Percentiles rank a stretch among this genome's conserved stretches.
phyloP scores from a whole-genome alignment of 2,113 vertebrate genomes.

The Loxodonta africana region DNA sequence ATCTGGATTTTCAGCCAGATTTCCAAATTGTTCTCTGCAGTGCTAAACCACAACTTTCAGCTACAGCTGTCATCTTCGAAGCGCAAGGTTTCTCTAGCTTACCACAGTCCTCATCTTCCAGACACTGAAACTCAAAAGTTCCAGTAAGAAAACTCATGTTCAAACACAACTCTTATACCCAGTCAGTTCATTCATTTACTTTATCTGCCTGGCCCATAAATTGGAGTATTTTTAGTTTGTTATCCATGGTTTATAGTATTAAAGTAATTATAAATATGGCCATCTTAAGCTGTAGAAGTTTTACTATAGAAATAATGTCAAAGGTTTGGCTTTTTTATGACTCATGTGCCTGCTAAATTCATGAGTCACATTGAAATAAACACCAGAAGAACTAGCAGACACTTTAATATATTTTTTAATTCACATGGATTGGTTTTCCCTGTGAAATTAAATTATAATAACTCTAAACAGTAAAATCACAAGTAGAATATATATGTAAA shows the following conservation, averaged over 20 bases:
- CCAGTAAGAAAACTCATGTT: neutral
- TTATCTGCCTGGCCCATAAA: neutral
- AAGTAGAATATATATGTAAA: neutral
- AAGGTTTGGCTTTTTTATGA: constrained; percentile 18
- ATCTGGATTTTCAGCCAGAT: neutral
- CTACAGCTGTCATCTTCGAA: neutral
- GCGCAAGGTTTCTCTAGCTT: neutral
- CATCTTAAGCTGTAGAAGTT: constrained; percentile 1
- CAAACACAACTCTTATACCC: neutral
- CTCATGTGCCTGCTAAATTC: neutral
- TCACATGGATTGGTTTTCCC: constrained; percentile 26
- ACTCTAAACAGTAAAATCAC: neutral
- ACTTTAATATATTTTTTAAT: constrained; percentile 21
- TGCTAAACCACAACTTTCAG: neutral
- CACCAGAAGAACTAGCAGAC: neutral
- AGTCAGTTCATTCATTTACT: neutral
- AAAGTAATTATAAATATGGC: constrained; percentile 23
- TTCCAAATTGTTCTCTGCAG: neutral
- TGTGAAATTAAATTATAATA: constrained; percentile 58
- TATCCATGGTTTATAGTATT: neutral
- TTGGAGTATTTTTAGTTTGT: neutral
- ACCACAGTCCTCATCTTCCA: neutral
- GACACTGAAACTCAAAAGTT: neutral
- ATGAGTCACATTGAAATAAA: constrained; percentile 22
- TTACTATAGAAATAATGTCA: constrained; percentile 44